Base-by-base conservation (phyloP, 2,888 invertebrate genomes). In the Eupeodes luniger region DNA sequence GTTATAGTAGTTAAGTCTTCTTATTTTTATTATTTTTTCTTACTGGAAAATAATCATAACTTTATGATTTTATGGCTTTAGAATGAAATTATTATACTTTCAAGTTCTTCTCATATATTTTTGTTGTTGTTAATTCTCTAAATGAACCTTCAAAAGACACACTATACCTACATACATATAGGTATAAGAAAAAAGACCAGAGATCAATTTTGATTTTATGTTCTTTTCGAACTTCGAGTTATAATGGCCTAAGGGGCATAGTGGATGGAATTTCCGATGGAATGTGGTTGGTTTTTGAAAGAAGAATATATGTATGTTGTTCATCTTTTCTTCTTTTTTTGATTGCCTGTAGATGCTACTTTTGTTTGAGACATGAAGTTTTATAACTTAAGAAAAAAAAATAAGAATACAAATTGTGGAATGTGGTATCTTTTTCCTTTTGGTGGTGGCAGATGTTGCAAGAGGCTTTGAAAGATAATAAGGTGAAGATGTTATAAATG, bases 251-350 rank as follows among this genome's bases (percentile, higher is more conserved):
- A 34, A 80, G 62, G 51, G 80, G 77, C 74, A 34, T 76, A 57
- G 44, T 76, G 77, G 77, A 77, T 81, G 84, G 84, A 84, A 84
- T 88, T 81, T 88, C 72, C 74, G 62, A 81, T 84, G 87, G 87
- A 88, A 88, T 88, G 87, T 62, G 84, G 84, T 81, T 62, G 77
- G 49, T 87, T 87, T 87, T 80, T 53, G 83, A 79, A 79, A 72
- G 75, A 82, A 79, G 75, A 75, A 81, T 85, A 64, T 86, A 9
- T 72, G 77, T 72, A 61, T 70, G 47, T 62, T 75, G 11, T 36
- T 74, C 12, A 57, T 72, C 34, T 59, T 59, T 75, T 49, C 64
- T 36, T 36, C 82, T 27, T 81, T 51, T 66, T 51, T 27, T 79
- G 57, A 49, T 74, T 55, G 49, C 55, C 53, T 80, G 7, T 74